Conservation (phyloP, 2,888 invertebrate species). For the Polylopha cassiicola region DNA sequence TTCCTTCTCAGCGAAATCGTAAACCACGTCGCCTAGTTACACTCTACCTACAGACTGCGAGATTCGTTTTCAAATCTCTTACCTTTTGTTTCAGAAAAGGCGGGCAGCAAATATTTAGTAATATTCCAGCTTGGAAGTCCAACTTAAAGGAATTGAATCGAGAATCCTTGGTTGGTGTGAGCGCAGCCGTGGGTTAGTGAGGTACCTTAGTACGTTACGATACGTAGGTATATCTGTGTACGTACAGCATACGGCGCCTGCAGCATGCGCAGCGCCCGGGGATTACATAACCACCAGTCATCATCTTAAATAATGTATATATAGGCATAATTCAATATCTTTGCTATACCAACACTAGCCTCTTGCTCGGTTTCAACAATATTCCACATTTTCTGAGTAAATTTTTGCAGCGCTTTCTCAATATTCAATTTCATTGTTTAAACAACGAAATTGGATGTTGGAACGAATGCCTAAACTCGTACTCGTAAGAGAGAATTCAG, state of each 20-base stretch:
- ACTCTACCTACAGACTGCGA: slow-evolving; percentile 4
- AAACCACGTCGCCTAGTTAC: slow-evolving; percentile 37
- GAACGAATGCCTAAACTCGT: slow-evolving; percentile 38
- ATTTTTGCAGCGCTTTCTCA: slow-evolving; percentile 55
- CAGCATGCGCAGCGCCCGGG: slow-evolving; percentile 59
- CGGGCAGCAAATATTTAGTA: too few relatives aligned
- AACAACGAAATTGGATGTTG: slow-evolving; percentile 61
- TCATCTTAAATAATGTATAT: slow-evolving; percentile 57
- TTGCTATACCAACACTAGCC: slow-evolving; percentile 27
- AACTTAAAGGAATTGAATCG: not conserved
- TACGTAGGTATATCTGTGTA: not conserved
- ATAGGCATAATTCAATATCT: slow-evolving; percentile 48
- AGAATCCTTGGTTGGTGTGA: slow-evolving; percentile 1
- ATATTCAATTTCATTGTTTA: slow-evolving; percentile 62
- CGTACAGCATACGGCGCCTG: slow-evolving; percentile 40
- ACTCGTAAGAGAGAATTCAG: slow-evolving; percentile 36
- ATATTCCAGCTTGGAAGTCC: too few relatives aligned
- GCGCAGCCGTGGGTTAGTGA: too few relatives aligned
- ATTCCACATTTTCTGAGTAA: slow-evolving; percentile 43
- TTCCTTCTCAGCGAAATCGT: slow-evolving; percentile 46
- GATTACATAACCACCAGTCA: slow-evolving; percentile 60
- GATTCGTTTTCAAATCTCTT: not conserved
- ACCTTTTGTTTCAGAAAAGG: slow-evolving; percentile 2
- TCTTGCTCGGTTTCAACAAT: slow-evolving; percentile 25
- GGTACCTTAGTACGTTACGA: too few relatives aligned